phyloP scores from a whole-genome alignment of 2,888 invertebrate species.

The Emesis castigata region DNA sequence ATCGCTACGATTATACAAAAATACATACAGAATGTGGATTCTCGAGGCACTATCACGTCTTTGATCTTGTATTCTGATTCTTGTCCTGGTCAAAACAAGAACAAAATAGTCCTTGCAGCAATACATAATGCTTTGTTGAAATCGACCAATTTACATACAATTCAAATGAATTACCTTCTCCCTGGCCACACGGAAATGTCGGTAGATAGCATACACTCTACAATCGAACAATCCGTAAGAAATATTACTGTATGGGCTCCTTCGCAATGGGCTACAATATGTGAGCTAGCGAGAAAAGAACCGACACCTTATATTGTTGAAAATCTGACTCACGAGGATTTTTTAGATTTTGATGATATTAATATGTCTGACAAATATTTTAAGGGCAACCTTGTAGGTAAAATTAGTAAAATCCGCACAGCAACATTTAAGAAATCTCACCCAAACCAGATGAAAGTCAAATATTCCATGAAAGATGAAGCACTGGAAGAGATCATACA shows the following conservation, averaged over 20 bases:
- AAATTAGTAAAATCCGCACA: too few relatives aligned
- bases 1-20: slow-evolving; percentile 12
- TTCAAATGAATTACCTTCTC: slow-evolving; percentile 66
- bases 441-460: too few relatives aligned
- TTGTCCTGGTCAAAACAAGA: slow-evolving; percentile 66
- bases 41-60: slow-evolving; percentile 39
- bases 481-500: too few relatives aligned
- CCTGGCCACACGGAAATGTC: slow-evolving; percentile 67
- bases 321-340: slow-evolving; percentile 29
- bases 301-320: slow-evolving; percentile 31
- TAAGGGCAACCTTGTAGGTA: too few relatives aligned
- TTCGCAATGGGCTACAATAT: slow-evolving; percentile 58
- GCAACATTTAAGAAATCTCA: too few relatives aligned
- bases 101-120: slow-evolving; percentile 62
- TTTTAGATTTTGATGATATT: slow-evolving; percentile 27
- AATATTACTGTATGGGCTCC: slow-evolving; percentile 57
- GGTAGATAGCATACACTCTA: slow-evolving; percentile 60
- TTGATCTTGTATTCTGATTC: slow-evolving; percentile 61
- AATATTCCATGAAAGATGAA: too few relatives aligned
- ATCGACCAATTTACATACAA: slow-evolving; percentile 24
- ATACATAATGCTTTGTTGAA: slow-evolving; percentile 39
- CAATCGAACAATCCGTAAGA: slow-evolving; percentile 54
- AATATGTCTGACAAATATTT: neutral
- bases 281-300: slow-evolving; percentile 29
- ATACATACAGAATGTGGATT: slow-evolving; percentile 36